Conservation (phyloP, 2,113 vertebrate species). For the Ochotona princeps region DNA sequence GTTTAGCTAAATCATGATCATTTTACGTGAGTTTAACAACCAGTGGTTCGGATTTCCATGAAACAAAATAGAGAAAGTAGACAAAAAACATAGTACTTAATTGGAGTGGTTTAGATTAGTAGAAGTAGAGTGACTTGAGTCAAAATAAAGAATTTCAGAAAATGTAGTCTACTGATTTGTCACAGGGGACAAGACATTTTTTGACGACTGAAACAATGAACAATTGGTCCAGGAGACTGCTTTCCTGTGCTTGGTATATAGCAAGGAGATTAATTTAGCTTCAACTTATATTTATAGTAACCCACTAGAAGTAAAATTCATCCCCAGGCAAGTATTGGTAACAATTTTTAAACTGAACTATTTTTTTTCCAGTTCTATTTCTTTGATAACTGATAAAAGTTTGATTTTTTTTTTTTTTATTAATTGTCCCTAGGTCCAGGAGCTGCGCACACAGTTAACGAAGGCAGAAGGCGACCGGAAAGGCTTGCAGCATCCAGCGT, state of each 20-base stretch:
- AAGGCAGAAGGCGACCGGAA: slow-evolving; percentile 88
- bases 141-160: slow-evolving; percentile 12
- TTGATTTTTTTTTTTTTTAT: slow-evolving; percentile 34
- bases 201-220: slow-evolving; percentile 16
- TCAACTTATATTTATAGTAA: background rate
- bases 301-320: background rate
- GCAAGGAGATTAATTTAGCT: background rate
- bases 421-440: slow-evolving; percentile 90
- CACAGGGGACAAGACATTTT: background rate
- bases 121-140: background rate
- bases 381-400: background rate
- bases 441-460: slow-evolving; percentile 89
- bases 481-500: slow-evolving; percentile 88
- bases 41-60: background rate
- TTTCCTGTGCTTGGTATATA: background rate
- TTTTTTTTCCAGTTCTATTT: background rate
- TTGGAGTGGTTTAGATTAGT: slow-evolving; percentile 10
- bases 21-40: slow-evolving; percentile 33
- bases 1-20: background rate
- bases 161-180: slow-evolving; percentile 23
- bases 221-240: background rate
- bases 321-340: slow-evolving; percentile 35
- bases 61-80: slow-evolving; percentile 31
- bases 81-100: background rate
- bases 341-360: slow-evolving; percentile 31